Evolutionary conservation across 2,113 vertebrate genomes (phyloP), one percentile per base, ranked within the genome.

Genomic region (Anser cygnoides): DNA sequence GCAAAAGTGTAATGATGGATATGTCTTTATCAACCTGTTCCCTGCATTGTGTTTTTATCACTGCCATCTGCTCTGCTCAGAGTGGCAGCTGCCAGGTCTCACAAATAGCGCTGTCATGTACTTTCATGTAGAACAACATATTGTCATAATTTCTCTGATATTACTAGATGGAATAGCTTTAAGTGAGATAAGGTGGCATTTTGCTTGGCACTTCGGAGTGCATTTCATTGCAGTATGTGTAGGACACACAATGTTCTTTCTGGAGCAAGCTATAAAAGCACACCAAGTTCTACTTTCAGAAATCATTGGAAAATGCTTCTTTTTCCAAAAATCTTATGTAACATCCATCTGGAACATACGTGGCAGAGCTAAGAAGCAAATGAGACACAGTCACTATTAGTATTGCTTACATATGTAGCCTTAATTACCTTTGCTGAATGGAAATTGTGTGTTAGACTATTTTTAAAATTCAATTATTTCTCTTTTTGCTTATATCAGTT

Each of bases 81-180:
- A 97, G 87, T 95, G 95, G 89, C 97, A 97, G 97, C 95, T 97
- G 97, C 97, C 96, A 77, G 92, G 93, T 96, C 96, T 95, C 82
- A 95, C 96, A 96, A 96, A 97, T 90, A 91, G 93, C 46, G 37
- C 87, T 61, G 90, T 92, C 92, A 82, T 92, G 90, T 87, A 87
- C 93, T 94, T 97, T 72, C 84, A 54, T 82, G 93, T 84, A 89
- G 86, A 96, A 84, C 90, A 97, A 87, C 66, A 86, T 95, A 92
- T 82, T 82, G 33, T 83, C 88, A 58, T 97, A 55, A 97, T 96
- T 97, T 95, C 96, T 92, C 82, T 89, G 96, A 55, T 90, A 76
- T 95, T 94, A 94, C 93, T 85, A 77, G 94, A 92, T 89, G 77
- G 85, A 96, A 93, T 93, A 95, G 94, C 91, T 95, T 94, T 21